Evolutionary conservation across 2,113 vertebrate genomes (phyloP).

Genomic region (Oenanthe melanoleuca): DNA sequence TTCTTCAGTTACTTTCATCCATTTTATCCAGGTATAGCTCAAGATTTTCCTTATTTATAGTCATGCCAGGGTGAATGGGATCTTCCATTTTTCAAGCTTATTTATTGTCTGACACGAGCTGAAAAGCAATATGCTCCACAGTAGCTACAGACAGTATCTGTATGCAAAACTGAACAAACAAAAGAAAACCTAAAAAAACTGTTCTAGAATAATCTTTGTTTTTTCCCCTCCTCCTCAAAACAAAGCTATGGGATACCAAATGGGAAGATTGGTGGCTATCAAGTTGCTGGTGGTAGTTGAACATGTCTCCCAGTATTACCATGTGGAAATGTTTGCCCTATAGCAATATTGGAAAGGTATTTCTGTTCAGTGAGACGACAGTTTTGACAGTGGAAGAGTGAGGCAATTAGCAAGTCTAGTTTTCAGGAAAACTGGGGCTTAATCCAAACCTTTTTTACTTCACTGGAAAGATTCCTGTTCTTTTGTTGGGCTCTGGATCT

Average conservation of each 20-base stretch:
- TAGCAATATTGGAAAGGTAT: neutral
- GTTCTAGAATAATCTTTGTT: neutral
- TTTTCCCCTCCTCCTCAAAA: neutral
- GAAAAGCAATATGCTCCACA: neutral
- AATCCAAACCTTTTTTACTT: slow-evolving; percentile 3
- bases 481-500: neutral
- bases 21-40: neutral
- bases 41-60: neutral
- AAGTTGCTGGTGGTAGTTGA: neutral
- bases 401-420: slow-evolving; percentile 35
- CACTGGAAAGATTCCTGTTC: slow-evolving; percentile 5
- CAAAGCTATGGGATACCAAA: neutral
- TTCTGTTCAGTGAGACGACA: neutral
- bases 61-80: neutral
- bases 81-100: neutral
- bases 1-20: neutral
- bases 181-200: neutral
- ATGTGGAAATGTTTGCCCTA: neutral
- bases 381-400: slow-evolving; percentile 28
- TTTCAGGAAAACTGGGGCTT: slow-evolving; percentile 37
- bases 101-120: neutral
- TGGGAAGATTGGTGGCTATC: neutral
- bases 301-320: neutral
- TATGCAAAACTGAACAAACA: neutral
- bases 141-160: neutral